Evolutionary conservation across 2,888 invertebrate species (phyloP).

Genomic region (Netelia melanura): DNA sequence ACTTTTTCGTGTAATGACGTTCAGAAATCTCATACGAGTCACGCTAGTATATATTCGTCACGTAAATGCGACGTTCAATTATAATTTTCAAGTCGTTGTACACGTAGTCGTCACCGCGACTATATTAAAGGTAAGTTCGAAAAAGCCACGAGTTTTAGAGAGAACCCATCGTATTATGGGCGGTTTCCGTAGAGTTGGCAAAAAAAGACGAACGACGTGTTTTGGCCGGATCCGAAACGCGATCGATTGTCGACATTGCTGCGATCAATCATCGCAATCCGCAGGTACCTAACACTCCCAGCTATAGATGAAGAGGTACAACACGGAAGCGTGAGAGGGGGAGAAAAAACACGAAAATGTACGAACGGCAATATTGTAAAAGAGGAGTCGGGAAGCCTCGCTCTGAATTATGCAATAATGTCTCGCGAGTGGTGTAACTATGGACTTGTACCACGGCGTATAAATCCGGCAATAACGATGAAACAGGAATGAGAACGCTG

Average conservation of each 20-base stretch:
- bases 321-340: background rate
- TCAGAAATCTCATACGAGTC: too few relatives aligned
- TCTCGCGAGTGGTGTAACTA: background rate
- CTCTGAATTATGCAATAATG: background rate
- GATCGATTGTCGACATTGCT: constrained; percentile 46
- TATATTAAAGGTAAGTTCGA: background rate
- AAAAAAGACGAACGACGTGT: background rate
- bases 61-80: too few relatives aligned
- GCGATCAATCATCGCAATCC: constrained; percentile 46
- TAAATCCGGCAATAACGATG: constrained; percentile 35
- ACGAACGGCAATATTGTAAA: background rate
- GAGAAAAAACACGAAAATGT: constrained; percentile 16
- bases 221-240: background rate
- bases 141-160: background rate
- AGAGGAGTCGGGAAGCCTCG: constrained; percentile 1
- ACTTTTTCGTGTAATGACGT: too few relatives aligned
- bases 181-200: background rate
- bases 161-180: background rate
- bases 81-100: background rate
- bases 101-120: background rate
- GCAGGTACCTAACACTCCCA: constrained; percentile 22
- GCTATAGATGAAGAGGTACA: constrained; percentile 32
- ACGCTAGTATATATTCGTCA: too few relatives aligned
- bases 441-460: constrained; percentile 21
- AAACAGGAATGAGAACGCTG: constrained; percentile 35